Base-by-base conservation (phyloP, 2,113 vertebrate genomes). In the Dunckerocampus dactyliophorus region DNA sequence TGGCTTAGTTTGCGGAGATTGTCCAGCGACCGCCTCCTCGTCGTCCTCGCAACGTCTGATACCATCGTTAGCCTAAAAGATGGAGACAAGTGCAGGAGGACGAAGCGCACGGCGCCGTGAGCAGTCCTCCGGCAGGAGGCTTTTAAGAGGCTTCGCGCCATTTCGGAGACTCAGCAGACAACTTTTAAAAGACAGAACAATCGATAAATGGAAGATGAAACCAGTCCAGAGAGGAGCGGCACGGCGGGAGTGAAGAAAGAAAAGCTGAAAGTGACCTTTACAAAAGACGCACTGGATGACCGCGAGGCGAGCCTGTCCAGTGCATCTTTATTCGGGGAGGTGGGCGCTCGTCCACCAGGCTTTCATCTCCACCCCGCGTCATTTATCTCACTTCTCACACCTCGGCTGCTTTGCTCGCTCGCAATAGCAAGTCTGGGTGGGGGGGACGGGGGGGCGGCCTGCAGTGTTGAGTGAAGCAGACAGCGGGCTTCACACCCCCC, bases 371-470 rank as follows among this genome's bases (percentile, higher is more conserved):
- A 55, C 58, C 12, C 66, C 63, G 66, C 65, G 49, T 67, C 80
- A 79, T 84, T 88, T 77, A 84, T 84, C 75, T 85, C 81, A 77
- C 74, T 82, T 68, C 67, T 72, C 70, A 72, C 67, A 76, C 75
- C 74, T 76, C 75, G 64, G 73, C 75, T 67, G 69, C 67, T 77
- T 67, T 71, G 71, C 67, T 55, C 6, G 64, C 67, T 60, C 50
- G 16, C 58, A 80, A 74, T 86, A 79, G 74, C 66, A 65, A 81
- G 63, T 72, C 65, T 14, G 39, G 12, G 12, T 14, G 39, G 39
- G 56, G 39, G 59, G 20, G 63, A 47, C 45, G 58, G 82, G 67
- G 62, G 50, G 22, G 43, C 60, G 1, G 74, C 74, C 64, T 63
- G 53, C n/a, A 37, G 68, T 49, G 65, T 46, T 80, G 82, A 83